These are phyloP conservation scores for Cephalopachus bancanus DNA, from an alignment of 2,797 vertebrate genomes.

Conservation along the genomic window DNA sequence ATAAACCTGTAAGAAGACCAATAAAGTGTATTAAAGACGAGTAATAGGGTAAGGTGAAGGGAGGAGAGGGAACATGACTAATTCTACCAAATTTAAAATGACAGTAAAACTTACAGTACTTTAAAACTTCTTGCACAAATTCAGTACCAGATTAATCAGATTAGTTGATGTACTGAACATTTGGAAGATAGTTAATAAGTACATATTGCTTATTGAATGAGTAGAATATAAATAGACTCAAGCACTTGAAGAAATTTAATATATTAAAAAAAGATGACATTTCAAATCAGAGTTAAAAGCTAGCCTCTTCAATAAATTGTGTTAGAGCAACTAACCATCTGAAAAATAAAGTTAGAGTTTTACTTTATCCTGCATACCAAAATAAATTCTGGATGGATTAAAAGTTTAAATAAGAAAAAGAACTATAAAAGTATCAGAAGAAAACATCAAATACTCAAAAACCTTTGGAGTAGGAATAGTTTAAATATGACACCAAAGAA, in stretches of 20 bases:
- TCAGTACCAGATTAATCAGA: background rate
- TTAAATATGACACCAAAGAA: constrained; percentile 22
- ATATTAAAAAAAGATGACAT: background rate
- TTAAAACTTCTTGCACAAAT: background rate
- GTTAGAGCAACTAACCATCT: background rate
- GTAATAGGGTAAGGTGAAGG: background rate
- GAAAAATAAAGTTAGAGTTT: constrained; percentile 23
- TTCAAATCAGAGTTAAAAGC: constrained; percentile 29
- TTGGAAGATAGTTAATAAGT: background rate
- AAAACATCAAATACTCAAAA: constrained; percentile 29
- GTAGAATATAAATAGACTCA: background rate
- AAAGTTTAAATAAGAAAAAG: constrained; percentile 7
- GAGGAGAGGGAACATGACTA: background rate
- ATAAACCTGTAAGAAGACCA: background rate
- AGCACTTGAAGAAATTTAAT: background rate
- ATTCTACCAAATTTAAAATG: constrained; percentile 16
- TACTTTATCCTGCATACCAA: background rate
- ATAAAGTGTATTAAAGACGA: background rate
- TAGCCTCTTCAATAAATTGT: background rate
- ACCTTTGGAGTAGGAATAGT: background rate
- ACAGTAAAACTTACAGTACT: background rate
- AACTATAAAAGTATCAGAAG: background rate
- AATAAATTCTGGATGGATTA: background rate
- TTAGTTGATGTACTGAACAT: background rate
- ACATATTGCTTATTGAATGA: background rate